A percentile compares a stretch with the other conserved stretches of the same genome.
phyloP scores from a whole-genome alignment of 2,797 vertebrate species.

The Pseudomugil gertrudae region DNA sequence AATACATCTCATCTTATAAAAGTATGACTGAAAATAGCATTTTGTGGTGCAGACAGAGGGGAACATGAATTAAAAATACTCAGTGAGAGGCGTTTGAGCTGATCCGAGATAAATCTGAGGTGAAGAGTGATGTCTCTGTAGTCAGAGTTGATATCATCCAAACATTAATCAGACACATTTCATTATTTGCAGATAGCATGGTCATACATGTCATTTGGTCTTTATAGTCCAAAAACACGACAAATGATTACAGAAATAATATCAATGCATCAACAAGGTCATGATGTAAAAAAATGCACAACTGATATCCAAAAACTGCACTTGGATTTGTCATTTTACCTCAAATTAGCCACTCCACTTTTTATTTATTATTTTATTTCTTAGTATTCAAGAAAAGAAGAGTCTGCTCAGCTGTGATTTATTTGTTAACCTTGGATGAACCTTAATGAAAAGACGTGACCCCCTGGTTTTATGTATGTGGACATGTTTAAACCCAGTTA shows the following conservation, averaged over 20 bases:
- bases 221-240: conserved; percentile 30
- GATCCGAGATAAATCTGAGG: too few relatives aligned
- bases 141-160: not conserved
- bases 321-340: not conserved
- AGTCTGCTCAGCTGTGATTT: not conserved
- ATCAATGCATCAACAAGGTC: conserved; percentile 50
- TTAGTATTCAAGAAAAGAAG: conserved; percentile 6
- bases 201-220: conserved; percentile 8
- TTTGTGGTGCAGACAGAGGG: conserved; percentile 25
- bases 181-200: not conserved
- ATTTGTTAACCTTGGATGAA: not conserved
- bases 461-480: conserved; percentile 15
- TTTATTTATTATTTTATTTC: conserved; percentile 8
- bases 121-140: not conserved
- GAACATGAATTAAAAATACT: conserved; percentile 24
- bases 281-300: conserved; percentile 15
- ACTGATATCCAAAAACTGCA: conserved; percentile 16
- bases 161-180: not conserved
- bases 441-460: conserved; percentile 10
- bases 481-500: too few relatives aligned
- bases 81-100: conserved; percentile 1
- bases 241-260: conserved; percentile 26
- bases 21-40: conserved; percentile 23
- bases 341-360: not conserved
- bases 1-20: conserved; percentile 35